Percentiles rank a stretch among this genome's conserved stretches.
Evolutionary conservation across 2,113 vertebrate genomes (phyloP).

Genomic region (Aix galericulata): DNA sequence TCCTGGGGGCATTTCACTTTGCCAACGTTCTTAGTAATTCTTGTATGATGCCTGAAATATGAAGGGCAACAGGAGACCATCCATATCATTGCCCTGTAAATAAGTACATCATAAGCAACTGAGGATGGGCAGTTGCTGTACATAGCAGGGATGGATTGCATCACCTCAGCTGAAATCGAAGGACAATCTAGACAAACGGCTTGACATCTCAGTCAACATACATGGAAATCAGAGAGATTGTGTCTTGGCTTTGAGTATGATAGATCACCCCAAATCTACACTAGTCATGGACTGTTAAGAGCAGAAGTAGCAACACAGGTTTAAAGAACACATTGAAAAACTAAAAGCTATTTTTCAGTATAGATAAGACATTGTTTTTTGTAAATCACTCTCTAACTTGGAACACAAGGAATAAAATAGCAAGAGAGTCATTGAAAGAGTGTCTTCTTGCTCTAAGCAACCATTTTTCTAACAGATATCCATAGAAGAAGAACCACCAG

Average conservation of each 20-base stretch:
- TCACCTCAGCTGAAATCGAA: not conserved
- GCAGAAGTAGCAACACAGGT: not conserved
- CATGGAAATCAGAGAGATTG: not conserved
- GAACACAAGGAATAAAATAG: not conserved
- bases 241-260: not conserved
- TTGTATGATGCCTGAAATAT: not conserved
- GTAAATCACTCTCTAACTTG: not conserved
- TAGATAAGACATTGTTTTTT: not conserved
- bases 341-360: fast-evolving
- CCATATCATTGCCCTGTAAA: not conserved
- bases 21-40: not conserved
- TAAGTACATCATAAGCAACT: not conserved
- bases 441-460: not conserved
- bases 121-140: not conserved
- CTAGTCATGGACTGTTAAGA: not conserved
- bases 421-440: not conserved
- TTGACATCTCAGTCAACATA: fast-evolving
- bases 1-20: not conserved
- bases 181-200: not conserved
- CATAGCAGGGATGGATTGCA: not conserved
- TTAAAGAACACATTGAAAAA: not conserved
- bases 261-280: not conserved
- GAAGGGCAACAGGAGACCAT: not conserved
- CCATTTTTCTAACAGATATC: not conserved
- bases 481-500: not conserved